phyloP scores from a whole-genome alignment of 2,113 vertebrate genomes.

The Leptobrachium leishanense region DNA sequence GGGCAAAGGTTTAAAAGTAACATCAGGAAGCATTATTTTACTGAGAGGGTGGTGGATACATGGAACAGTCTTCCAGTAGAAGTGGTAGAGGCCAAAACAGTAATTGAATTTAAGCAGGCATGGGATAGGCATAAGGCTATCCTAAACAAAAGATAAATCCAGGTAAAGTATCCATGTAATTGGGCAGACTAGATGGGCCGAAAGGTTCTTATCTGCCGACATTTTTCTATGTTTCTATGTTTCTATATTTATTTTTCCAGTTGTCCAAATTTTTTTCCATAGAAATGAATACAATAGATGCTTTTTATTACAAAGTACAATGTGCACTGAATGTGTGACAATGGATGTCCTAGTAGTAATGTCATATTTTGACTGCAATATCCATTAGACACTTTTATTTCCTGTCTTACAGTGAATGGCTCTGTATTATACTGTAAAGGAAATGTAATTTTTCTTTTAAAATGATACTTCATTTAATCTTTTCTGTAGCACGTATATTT shows the following conservation, averaged over 20 bases:
- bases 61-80: no score
- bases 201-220: no score
- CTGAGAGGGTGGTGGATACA: no score
- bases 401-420: background rate
- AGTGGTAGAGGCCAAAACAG: no score
- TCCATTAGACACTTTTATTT: constrained; percentile 32
- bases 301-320: constrained; percentile 4
- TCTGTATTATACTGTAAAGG: constrained; percentile 12
- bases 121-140: no score
- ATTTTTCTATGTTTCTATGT: no score
- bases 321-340: constrained; percentile 20
- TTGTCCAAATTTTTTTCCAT: background rate
- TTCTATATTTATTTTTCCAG: background rate
- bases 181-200: no score
- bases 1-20: no score
- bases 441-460: constrained; percentile 8
- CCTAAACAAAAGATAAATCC: no score
- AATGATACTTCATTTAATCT: background rate
- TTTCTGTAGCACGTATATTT: background rate
- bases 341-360: constrained; percentile 1
- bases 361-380: constrained; percentile 17
- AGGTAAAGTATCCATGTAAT: no score
- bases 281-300: background rate
- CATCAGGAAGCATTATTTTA: no score
- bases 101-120: no score